Conservation (phyloP, 1,140 invertebrate genomes). For the Orius laevigatus region DNA sequence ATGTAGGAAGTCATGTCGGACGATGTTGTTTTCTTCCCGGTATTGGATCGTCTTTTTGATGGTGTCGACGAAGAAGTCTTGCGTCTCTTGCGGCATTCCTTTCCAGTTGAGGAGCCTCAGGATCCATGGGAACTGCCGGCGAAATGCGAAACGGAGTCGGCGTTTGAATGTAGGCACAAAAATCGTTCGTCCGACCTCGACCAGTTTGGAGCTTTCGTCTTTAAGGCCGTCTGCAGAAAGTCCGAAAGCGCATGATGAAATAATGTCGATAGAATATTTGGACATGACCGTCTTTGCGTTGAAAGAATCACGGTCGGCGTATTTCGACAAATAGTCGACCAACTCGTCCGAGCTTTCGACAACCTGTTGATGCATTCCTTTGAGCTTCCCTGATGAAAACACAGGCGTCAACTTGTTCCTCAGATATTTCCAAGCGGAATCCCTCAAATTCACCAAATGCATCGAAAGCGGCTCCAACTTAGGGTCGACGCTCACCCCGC, state of each 20-base stretch:
- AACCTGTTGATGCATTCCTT: slow-evolving; percentile 21
- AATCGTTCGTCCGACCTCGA: slow-evolving; percentile 20
- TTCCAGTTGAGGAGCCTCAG: neutral
- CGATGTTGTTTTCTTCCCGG: slow-evolving; percentile 28
- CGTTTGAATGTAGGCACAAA: slow-evolving; percentile 13
- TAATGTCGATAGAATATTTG: slow-evolving; percentile 37
- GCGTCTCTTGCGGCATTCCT: neutral
- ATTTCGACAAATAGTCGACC: slow-evolving; percentile 13
- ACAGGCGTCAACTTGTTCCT: slow-evolving; percentile 24
- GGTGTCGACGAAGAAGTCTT: slow-evolving; percentile 29
- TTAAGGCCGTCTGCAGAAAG: slow-evolving; percentile 37
- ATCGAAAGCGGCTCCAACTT: slow-evolving; percentile 27
- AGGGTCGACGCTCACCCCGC: slow-evolving; percentile 29
- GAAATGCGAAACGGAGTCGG: neutral
- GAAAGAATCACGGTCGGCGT: slow-evolving; percentile 12
- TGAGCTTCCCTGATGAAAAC: slow-evolving; percentile 23
- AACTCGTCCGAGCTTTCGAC: slow-evolving; percentile 10
- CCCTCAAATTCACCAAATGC: slow-evolving; percentile 27
- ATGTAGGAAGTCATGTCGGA: slow-evolving; percentile 35
- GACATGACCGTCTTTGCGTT: slow-evolving; percentile 30
- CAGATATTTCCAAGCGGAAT: slow-evolving; percentile 27
- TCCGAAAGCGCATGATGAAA: slow-evolving; percentile 37
- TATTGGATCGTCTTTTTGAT: slow-evolving; percentile 29
- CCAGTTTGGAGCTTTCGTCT: slow-evolving; percentile 35
- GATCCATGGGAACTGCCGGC: neutral